These are phyloP conservation scores for Rhinolophus ferrumequinum DNA, from an alignment of 2,113 vertebrate species.

Conservation along the genomic window DNA sequence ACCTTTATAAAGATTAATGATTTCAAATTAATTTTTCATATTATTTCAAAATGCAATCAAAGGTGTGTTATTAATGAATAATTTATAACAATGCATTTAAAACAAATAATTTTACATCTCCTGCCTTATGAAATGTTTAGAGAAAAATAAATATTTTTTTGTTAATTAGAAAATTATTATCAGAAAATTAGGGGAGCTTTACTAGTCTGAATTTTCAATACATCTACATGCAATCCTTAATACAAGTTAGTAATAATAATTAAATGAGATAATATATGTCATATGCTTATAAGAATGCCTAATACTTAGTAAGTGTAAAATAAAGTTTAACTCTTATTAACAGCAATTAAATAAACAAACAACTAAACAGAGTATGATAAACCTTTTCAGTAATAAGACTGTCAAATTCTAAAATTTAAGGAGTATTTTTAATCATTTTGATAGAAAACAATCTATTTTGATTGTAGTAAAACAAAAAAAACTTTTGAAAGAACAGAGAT, in stretches of 20 bases:
- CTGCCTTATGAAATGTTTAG: background rate
- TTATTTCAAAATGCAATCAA: background rate
- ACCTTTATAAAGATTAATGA: background rate
- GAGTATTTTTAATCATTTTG: background rate
- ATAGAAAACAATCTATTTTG: background rate
- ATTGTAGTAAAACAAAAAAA: background rate
- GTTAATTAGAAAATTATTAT: background rate
- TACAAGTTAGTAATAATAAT: background rate
- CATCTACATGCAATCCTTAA: background rate
- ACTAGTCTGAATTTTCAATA: background rate
- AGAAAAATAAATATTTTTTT: background rate
- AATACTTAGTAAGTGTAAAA: background rate
- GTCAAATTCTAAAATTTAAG: background rate
- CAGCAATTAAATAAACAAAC: background rate
- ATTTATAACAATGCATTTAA: background rate
- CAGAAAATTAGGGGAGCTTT: background rate
- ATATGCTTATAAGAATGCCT: background rate
- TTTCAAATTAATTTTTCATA: background rate
- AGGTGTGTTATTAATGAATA: background rate
- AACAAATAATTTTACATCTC: background rate
- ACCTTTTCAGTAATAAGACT: background rate
- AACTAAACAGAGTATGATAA: background rate
- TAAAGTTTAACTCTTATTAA: background rate
- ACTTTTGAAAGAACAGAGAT: background rate
- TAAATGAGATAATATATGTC: background rate